Base-by-base conservation (phyloP, 1,140 invertebrate species). In the Sycophaga agraensis region DNA sequence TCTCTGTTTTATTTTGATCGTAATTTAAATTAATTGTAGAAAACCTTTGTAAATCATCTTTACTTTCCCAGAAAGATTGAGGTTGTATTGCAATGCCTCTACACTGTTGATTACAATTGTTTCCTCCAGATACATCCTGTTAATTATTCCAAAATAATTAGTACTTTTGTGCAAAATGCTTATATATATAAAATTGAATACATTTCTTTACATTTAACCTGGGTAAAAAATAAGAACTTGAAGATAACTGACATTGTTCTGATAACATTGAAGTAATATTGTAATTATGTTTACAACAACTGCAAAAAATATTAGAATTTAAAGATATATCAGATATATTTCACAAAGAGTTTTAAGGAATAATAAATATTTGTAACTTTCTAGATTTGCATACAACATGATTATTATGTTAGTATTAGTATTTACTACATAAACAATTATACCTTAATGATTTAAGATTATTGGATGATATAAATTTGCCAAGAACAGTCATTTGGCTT, bases 51-150 rank as follows among this genome's bases (percentile, higher is more conserved):
- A 55, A 22, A n/a, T 34, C 19, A 60, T 69, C 60, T 21, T 43
- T 34, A 26, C 16, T 21, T 28, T 65, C 54, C 62, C 58, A 71
- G 1, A 66, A 64, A 16, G 66, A 67, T 63, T 70, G 66, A 49
- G 64, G 62, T 51, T 73, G 66, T 2, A 64, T 68, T 4, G 69
- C 64, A 22, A 72, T 69, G 26, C 64, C 66, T 68, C 67, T 66
- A 14, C 28, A 51, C n/a, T n/a, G n/a, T n/a, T n/a, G n/a, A n/a
- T n/a, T n/a, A 19, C 21, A 66, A 61, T 31, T 51, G 34, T 14
- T 66, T 1, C 11, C 37, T 1, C 8, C 37, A 35, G 45, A 37
- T 21, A 61, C 53, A 59, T 70, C 66, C 63, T 68, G 26, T 50
- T 42, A 26, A 26, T 59, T 16, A 43, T 40, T 40, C 22, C 2